Evolutionary conservation across 2,888 invertebrate species (phyloP), one percentile per base, ranked within the genome.

Genomic region (Orchesellides sinensis): DNA sequence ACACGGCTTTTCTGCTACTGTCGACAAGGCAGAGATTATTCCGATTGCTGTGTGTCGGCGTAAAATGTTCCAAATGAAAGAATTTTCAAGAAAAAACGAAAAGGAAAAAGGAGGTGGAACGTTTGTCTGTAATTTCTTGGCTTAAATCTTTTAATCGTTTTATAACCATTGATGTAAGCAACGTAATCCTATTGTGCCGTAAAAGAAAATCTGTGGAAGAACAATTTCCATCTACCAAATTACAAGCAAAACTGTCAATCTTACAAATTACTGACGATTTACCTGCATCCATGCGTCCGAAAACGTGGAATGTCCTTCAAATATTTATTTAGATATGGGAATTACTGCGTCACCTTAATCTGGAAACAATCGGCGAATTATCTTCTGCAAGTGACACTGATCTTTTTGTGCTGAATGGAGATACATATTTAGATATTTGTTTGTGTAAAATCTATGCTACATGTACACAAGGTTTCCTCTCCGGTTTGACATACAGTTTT

Each of bases 61-160:
- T 59, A 19, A 59, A 59, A 59, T 23, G 25, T 19, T 59, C 23
- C 27, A 59, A 27, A 21, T 27, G 23, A 59, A 52, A 19, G 52
- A 52, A 52, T 52, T 52, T 52, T 52, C 17, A 17, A 17, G 52
- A 52, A 52, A 49, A 21, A 2, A n/a, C 5, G n/a, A n/a, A 49
- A 49, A 14, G 21, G 10, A 35, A 65, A n/a, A 79, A 75, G 29
- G 65, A 78, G 79, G 81, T 82, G 69, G 70, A 63, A 61, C 59
- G 68, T 77, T 70, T 80, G 65, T 19, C 52, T 68, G 72, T n/a
- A n/a, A 74, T 49, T 56, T 56, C 63, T 78, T 82, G 75, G 49
- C 75, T 54, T 63, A 83, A 84, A 85, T 83, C 85, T 59, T 74
- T 69, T 84, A 85, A 85, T 85, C 85, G 78, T 84, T 84, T 85